Evolutionary conservation across 2,113 vertebrate species (phyloP).

Genomic region (Pelusios castaneus): DNA sequence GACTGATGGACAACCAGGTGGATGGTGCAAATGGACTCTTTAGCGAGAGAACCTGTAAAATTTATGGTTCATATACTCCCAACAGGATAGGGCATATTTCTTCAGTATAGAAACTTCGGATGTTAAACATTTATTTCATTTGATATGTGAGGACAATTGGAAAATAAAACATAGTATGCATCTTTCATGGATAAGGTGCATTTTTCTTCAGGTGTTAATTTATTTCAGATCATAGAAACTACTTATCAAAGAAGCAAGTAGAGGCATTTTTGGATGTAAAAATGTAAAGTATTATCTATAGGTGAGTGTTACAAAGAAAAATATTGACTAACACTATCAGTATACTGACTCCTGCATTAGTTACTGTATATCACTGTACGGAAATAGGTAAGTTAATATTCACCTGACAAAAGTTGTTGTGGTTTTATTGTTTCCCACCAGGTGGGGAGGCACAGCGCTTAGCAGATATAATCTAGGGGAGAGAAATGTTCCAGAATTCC

Average conservation of each 20-base stretch:
- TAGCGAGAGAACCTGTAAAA: not conserved
- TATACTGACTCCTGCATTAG: constrained; percentile 11
- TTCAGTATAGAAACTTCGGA: not conserved
- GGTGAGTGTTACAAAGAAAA: not conserved
- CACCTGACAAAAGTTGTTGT: constrained; percentile 6
- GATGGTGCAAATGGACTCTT: not conserved
- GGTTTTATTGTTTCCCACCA: not conserved
- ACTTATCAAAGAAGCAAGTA: not conserved
- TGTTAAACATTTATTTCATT: constrained; percentile 3
- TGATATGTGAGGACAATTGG: not conserved
- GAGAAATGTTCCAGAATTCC: not conserved
- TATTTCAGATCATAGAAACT: not conserved
- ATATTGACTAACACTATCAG: constrained; percentile 1
- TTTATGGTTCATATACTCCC: not conserved
- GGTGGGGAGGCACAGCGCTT: not conserved
- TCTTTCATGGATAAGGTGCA: not conserved
- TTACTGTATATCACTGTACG: not conserved
- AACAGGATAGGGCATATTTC: not conserved
- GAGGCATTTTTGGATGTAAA: constrained; percentile 12
- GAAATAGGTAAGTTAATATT: not conserved
- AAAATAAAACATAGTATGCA: not conserved
- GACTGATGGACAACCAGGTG: not conserved
- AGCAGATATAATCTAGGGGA: not conserved
- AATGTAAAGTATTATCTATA: not conserved
- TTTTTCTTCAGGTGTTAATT: constrained; percentile 4